phyloP scores from a whole-genome alignment of 1,140 invertebrate genomes.

The Arion vulgaris region DNA sequence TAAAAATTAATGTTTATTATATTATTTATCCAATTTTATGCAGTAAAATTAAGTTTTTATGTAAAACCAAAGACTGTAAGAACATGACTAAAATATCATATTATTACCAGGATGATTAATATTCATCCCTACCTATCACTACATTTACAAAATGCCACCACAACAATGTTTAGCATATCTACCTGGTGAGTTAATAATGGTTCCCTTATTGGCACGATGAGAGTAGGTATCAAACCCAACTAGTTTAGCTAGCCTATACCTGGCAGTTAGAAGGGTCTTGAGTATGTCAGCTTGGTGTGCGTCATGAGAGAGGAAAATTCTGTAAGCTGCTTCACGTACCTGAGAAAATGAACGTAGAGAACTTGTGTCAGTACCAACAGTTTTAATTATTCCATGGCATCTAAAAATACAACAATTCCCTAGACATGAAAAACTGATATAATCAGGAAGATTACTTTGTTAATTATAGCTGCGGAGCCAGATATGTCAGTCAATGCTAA shows the following conservation, averaged over 20 bases:
- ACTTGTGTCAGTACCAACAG: neutral
- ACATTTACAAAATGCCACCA: neutral
- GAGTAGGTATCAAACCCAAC: constrained; percentile 92
- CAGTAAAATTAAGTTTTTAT: no score
- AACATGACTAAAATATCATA: neutral
- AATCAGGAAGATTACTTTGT: no score
- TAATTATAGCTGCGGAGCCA: no score
- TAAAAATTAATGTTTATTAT: no score
- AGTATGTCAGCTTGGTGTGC: constrained; percentile 84
- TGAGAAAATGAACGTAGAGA: constrained; percentile 34
- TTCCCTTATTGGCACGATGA: constrained; percentile 89
- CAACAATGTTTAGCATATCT: neutral
- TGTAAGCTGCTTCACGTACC: constrained; percentile 91
- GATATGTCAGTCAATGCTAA: no score
- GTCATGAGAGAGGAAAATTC: constrained; percentile 87
- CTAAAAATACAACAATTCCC: no score
- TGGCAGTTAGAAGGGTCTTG: constrained; percentile 79
- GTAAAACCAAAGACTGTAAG: no score
- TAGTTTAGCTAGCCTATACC: constrained; percentile 84
- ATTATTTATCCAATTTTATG: no score
- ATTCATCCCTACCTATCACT: neutral
- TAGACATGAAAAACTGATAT: no score
- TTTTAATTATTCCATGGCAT: neutral
- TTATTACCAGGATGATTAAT: neutral
- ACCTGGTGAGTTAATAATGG: constrained; percentile 85